A percentile compares a stretch with the other conserved stretches of the same genome.
Conservation (phyloP, 2,888 invertebrate species). For the Phaedon cochleariae region DNA sequence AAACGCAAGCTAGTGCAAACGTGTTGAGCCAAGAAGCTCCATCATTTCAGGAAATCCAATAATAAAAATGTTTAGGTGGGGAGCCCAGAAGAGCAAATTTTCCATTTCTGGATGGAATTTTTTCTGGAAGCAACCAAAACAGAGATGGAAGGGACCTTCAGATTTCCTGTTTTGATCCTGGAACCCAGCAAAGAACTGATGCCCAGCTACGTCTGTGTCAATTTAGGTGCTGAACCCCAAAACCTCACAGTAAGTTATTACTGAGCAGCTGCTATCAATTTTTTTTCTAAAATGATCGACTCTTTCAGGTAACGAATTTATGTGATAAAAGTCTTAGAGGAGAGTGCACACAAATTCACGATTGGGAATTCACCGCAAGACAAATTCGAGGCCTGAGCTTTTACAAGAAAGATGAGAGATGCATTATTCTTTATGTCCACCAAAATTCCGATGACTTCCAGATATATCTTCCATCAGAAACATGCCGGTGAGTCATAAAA, state of each 20-base stretch:
- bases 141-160: constrained; percentile 80
- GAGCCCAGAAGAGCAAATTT: constrained; percentile 82
- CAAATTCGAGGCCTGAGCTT: constrained; percentile 91
- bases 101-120: constrained; percentile 98
- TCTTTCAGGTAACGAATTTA: constrained; percentile 68
- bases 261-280: background rate
- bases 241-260: constrained; percentile 80
- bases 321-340: constrained; percentile 81
- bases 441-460: constrained; percentile 99
- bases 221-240: constrained; percentile 92
- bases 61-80: no score
- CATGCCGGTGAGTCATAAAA: constrained; percentile 68
- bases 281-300: constrained; percentile 2
- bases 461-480: constrained; percentile 93
- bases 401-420: constrained; percentile 95
- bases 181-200: constrained; percentile 93
- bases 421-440: constrained; percentile 95
- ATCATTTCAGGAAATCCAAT: no score
- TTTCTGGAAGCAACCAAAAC: constrained; percentile 93
- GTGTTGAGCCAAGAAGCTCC: no score
- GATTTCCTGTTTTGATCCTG: constrained; percentile 90
- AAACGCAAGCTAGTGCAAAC: no score
- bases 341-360: constrained; percentile 85
- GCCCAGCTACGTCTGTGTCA: constrained; percentile 96
- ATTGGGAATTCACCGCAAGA: constrained; percentile 92